phyloP scores from a whole-genome alignment of 2,113 vertebrate genomes.

The Natator depressus region DNA sequence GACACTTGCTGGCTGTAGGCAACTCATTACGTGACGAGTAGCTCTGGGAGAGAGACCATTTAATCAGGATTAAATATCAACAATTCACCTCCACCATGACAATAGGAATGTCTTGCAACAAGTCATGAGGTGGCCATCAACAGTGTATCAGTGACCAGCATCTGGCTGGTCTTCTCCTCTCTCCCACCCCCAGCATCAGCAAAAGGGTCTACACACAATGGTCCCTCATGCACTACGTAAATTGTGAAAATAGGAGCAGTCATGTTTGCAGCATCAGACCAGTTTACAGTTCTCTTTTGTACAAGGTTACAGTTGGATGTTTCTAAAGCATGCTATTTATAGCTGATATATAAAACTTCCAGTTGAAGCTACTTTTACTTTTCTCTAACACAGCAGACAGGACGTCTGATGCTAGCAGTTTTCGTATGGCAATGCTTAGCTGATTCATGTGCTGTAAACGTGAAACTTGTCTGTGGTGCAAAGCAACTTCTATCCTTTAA shows the following conservation, averaged over 20 bases:
- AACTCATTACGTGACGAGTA: not conserved
- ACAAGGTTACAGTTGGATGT: not conserved
- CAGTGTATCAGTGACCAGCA: not conserved
- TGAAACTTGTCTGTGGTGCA: not conserved
- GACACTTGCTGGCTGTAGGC: not conserved
- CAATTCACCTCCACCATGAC: not conserved
- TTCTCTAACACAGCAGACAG: slow-evolving; percentile 52
- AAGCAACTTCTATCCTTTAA: slow-evolving; percentile 16
- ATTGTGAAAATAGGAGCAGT: not conserved
- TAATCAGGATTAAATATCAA: not conserved
- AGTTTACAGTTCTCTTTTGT: slow-evolving; percentile 35
- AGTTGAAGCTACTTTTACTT: slow-evolving; percentile 64
- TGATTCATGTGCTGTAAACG: slow-evolving; percentile 8
- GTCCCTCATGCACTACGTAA: not conserved
- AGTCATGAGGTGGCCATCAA: not conserved
- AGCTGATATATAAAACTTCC: slow-evolving; percentile 48
- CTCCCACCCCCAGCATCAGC: not conserved
- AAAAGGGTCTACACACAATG: not conserved
- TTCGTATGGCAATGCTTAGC: slow-evolving; percentile 5
- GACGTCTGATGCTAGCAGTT: slow-evolving; percentile 29
- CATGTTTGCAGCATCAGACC: not conserved
- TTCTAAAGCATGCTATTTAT: slow-evolving; percentile 41
- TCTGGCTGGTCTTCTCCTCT: not conserved
- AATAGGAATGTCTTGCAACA: not conserved
- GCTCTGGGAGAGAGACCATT: not conserved